These are phyloP conservation scores for Melinaea marsaeus DNA, from an alignment of 2,888 invertebrate species.

Conservation along the genomic window DNA sequence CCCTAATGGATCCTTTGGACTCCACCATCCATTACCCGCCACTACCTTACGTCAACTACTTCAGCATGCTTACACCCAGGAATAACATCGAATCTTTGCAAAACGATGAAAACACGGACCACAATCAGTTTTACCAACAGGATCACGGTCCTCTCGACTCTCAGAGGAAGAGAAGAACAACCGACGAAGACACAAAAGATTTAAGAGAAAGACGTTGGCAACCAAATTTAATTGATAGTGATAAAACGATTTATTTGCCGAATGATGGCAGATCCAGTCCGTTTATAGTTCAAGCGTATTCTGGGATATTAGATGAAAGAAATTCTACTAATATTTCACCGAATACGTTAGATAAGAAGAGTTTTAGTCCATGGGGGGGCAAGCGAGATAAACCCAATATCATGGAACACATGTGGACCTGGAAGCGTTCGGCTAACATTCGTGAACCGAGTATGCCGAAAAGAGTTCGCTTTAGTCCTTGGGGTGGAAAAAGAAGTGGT, in stretches of 20 bases:
- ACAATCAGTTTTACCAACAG: constrained; percentile 37
- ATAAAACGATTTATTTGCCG: constrained; percentile 46
- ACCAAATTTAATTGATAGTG: constrained; percentile 48
- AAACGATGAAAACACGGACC: constrained; percentile 34
- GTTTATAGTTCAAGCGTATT: constrained; percentile 37
- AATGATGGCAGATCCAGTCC: constrained; percentile 41
- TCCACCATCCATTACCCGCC: constrained; percentile 43
- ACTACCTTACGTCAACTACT: constrained; percentile 49
- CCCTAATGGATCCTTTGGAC: constrained; percentile 44
- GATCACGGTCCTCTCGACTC: constrained; percentile 32
- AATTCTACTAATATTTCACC: constrained; percentile 42
- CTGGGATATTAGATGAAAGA: constrained; percentile 40
- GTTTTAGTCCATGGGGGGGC: constrained; percentile 72
- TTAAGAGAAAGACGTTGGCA: constrained; percentile 43
- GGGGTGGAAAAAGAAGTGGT: constrained; percentile 70
- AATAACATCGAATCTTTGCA: constrained; percentile 39
- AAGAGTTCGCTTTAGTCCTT: constrained; percentile 68
- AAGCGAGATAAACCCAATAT: constrained; percentile 45
- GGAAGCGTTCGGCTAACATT: constrained; percentile 55
- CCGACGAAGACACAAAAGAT: constrained; percentile 34
- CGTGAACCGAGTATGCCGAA: constrained; percentile 72
- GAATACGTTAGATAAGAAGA: constrained; percentile 50
- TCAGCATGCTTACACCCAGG: constrained; percentile 41
- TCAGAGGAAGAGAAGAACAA: constrained; percentile 38
- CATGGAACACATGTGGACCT: constrained; percentile 61